Base-by-base conservation (phyloP, 2,113 vertebrate species). In the Microcebus ravelobensis region DNA sequence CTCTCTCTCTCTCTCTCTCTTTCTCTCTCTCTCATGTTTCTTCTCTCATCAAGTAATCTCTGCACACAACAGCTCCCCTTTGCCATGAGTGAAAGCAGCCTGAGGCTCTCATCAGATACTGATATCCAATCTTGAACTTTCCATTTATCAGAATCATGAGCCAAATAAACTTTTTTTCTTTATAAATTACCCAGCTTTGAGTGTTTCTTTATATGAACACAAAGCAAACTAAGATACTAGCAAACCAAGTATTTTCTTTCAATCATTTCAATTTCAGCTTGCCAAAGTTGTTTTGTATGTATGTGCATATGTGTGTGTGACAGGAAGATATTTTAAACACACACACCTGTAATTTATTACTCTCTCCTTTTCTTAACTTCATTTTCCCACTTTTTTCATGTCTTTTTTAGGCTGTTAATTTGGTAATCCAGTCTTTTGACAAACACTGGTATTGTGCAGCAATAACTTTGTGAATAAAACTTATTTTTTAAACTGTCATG, bases 201-300 rank as follows among this genome's bases (percentile, higher is more conserved):
- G 27, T 48, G 31, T 76, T 76, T 15, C 71, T 48, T 74, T 48
- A 48, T 48, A 74, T 14, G 14, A 74, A 48, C 42, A 48, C 73
- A 18, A 31, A 48, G 29, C 15, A 45, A 42, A 76, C 73, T 31
- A 76, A 48, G 42, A 18, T 7, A 48, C 42, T 76, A 79, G 48
- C 29, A 45, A 59, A 81, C 20, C 29, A 95, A 90, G 3, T 65
- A 63, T 94, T 85, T 65, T 48, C 70, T 77, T 82, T 77, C 20
- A 94, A 73, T 88, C 48, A 95, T 91, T 97, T 96, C 21, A 63
- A 86, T 93, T 97, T 89, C 50, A 87, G 17, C 86, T 80, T 88
- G 67, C 77, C 52, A 95, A 95, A 79, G 67, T n/a, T 77, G 34
- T 74, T 96, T 45, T 85, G 4, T 55, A 2, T 39, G 18, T 61